phyloP scores from a whole-genome alignment of 2,113 vertebrate species.

The Anarhynchus alexandrinus region DNA sequence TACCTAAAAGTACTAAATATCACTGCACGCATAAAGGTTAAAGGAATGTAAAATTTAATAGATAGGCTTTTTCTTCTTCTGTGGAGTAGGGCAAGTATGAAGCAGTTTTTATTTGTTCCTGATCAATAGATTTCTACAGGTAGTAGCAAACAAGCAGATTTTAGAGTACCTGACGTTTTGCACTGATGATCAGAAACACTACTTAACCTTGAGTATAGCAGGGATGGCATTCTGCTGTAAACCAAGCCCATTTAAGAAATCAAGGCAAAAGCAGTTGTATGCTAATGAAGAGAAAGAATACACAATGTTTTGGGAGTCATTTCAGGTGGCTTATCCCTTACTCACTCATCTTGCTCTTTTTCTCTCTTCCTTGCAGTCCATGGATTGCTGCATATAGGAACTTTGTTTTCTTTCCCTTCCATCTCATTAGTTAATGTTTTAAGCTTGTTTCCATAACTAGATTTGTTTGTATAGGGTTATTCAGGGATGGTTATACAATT shows the following conservation, averaged over 20 bases:
- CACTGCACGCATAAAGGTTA: accelerated
- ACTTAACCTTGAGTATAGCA: background rate
- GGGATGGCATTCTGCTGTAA: background rate
- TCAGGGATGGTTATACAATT: background rate
- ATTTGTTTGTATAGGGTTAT: background rate
- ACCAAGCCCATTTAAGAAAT: background rate
- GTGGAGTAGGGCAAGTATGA: background rate
- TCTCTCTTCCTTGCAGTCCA: background rate
- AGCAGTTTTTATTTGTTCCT: background rate
- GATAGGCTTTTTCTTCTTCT: background rate
- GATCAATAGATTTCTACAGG: background rate
- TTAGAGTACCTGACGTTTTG: background rate
- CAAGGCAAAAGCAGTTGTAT: background rate
- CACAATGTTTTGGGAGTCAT: background rate
- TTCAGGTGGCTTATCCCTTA: background rate
- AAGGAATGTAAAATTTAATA: background rate
- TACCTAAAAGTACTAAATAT: background rate
- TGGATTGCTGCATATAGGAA: background rate
- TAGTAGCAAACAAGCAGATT: background rate
- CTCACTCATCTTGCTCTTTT: background rate
- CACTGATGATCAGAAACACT: background rate
- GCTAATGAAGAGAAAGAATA: background rate
- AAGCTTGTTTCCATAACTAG: background rate
- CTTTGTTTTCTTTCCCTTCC: background rate
- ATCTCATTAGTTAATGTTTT: background rate